phyloP scores from a whole-genome alignment of 2,113 vertebrate species.

The Megalops atlanticus region DNA sequence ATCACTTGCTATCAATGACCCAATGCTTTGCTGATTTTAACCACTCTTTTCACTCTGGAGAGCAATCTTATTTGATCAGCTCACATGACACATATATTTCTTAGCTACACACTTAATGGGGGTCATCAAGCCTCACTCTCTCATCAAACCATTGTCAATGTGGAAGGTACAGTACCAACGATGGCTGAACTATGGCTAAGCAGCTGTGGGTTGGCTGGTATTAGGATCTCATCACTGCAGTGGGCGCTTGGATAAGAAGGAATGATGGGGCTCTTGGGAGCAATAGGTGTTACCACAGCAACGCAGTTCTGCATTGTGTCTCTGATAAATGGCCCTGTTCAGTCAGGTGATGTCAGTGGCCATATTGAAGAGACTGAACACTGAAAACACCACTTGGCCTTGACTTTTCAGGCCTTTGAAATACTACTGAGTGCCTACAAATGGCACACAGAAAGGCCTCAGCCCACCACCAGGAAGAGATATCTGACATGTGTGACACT shows the following conservation, averaged over 20 bases:
- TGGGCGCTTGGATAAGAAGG: background rate
- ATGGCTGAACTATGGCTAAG: background rate
- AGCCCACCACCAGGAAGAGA: background rate
- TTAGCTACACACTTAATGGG: too few relatives aligned
- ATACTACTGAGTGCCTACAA: background rate
- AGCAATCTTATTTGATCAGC: too few relatives aligned
- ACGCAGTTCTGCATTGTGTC: background rate
- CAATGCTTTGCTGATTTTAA: too few relatives aligned
- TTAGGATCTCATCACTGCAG: background rate
- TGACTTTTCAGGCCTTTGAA: constrained; percentile 1
- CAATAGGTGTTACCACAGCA: constrained; percentile 3
- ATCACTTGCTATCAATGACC: too few relatives aligned
- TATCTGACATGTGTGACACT: background rate
- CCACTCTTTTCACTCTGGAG: too few relatives aligned
- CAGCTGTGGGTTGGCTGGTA: background rate
- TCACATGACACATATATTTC: too few relatives aligned
- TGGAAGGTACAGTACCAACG: too few relatives aligned
- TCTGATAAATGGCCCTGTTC: background rate
- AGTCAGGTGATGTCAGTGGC: background rate
- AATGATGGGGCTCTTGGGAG: background rate
- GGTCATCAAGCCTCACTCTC: too few relatives aligned
- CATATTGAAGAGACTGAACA: background rate
- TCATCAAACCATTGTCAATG: too few relatives aligned
- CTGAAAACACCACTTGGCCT: background rate
- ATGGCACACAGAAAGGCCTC: background rate